Evolutionary conservation across 2,888 invertebrate genomes (phyloP).

Genomic region (Drosophila differens): DNA sequence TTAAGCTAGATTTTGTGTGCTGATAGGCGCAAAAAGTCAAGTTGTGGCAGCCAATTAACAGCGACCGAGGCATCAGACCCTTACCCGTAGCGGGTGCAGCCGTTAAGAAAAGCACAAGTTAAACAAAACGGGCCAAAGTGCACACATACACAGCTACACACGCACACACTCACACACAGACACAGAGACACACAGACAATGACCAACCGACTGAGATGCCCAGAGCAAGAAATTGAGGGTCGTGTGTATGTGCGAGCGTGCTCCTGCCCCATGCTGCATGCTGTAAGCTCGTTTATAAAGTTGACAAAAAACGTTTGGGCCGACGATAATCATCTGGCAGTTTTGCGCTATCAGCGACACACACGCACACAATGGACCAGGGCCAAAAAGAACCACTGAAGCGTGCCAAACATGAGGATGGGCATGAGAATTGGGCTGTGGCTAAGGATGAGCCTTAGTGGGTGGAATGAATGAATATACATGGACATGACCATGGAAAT

Average conservation of each 20-base stretch:
- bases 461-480: conserved; percentile 1
- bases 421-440: conserved; percentile 2
- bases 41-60: conserved; percentile 82
- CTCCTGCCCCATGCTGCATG: conserved; percentile 39
- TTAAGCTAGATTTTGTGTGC: conserved; percentile 73
- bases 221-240: conserved; percentile 44
- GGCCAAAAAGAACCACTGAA: conserved; percentile 50
- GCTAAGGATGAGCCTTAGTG: background rate
- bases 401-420: conserved; percentile 45
- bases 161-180: conserved; percentile 16
- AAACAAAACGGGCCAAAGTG: conserved; percentile 69
- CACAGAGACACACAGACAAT: conserved; percentile 16
- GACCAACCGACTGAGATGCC: conserved; percentile 12
- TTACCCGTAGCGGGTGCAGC: conserved; percentile 15
- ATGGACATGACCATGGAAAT: conserved; percentile 18
- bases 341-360: conserved; percentile 79
- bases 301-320: conserved; percentile 76
- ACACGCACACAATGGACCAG: conserved; percentile 47
- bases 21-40: conserved; percentile 77
- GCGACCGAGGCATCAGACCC: conserved; percentile 39
- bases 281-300: conserved; percentile 77
- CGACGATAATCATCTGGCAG: conserved; percentile 78
- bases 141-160: conserved; percentile 34
- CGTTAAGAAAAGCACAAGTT: conserved; percentile 75
- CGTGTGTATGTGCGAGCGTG: conserved; percentile 54